Percentiles rank a stretch among this genome's conserved stretches.
Evolutionary conservation across 1,140 invertebrate genomes (phyloP).

Genomic region (Gonatopus flavifemur): DNA sequence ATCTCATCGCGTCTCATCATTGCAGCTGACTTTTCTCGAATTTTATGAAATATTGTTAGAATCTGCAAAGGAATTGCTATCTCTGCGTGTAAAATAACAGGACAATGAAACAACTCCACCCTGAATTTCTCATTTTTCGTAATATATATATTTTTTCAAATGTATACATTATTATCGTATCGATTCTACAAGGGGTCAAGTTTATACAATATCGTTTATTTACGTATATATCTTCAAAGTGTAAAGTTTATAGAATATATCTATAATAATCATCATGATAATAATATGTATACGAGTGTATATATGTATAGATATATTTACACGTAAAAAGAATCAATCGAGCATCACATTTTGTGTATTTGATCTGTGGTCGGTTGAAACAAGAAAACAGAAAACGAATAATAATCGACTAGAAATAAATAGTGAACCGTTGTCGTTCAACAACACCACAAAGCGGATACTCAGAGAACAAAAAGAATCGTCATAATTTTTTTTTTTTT

Average conservation of each 20-base stretch:
- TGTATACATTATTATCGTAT: neutral
- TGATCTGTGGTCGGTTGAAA: neutral
- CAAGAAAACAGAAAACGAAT: no score
- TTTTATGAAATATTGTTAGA: conserved; percentile 58
- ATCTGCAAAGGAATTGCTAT: conserved; percentile 18
- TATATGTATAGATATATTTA: neutral
- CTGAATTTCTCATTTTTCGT: neutral
- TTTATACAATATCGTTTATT: neutral
- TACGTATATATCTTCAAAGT: neutral
- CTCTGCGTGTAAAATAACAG: conserved; percentile 2
- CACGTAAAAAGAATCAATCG: neutral
- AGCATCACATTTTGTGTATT: neutral
- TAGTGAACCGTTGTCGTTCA: no score
- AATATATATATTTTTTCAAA: neutral
- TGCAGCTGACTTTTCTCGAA: conserved; percentile 60
- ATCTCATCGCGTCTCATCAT: neutral
- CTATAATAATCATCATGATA: no score
- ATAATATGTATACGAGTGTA: no score
- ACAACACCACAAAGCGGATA: no score
- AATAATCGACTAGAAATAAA: no score
- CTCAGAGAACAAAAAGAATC: no score
- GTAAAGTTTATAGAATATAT: neutral
- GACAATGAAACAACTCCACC: neutral
- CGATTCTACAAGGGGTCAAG: neutral
- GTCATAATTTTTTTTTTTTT: no score